Evolutionary conservation across 1,140 invertebrate species (phyloP), one percentile per base, ranked within the genome.

Genomic region (Rhynchophorus ferrugineus): DNA sequence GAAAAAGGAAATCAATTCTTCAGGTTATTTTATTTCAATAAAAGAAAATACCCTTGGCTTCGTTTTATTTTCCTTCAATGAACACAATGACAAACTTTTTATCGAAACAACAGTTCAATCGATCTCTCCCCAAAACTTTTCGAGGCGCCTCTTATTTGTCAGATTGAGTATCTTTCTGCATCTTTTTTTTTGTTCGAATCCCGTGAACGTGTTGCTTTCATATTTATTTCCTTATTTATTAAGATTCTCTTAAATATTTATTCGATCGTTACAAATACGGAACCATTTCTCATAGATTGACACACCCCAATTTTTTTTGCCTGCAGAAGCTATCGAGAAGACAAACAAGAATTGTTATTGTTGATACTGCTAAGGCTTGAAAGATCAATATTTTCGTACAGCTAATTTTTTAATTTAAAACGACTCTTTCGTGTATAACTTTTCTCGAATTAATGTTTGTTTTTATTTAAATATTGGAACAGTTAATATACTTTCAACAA

Each of bases 61-160:
- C 42, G 50, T 46, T 52, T 52, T 52, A 52, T 52, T 52, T 52
- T 52, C 44, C 50, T 52, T 39, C 43, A 52, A 52, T 52, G 50
- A 52, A 52, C 50, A 52, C 50, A 52, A 46, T 43, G 50, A 52
- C 44, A 52, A 52, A 52, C 50, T 52, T 52, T 50, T 50, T 52
- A 52, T 45, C 50, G 50, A 45, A 34, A 41, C 50, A 52, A 52
- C 50, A 39, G 43, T 52, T 52, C 43, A 45, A 52, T 52, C 50
- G 50, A 52, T 52, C 42, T 52, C 43, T 52, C 41, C 37, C 37
- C 35, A 33, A 52, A 52, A 52, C 50, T 52, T 52, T 52, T 41
- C 42, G 43, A 52, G 33, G 44, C 50, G 50, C 50, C 50, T 52
- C 44, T 52, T 52, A 52, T 52, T 52, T 52, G 50, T 45, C 50